Conservation (phyloP, 2,113 vertebrate species). For the Diadophis punctatus region DNA sequence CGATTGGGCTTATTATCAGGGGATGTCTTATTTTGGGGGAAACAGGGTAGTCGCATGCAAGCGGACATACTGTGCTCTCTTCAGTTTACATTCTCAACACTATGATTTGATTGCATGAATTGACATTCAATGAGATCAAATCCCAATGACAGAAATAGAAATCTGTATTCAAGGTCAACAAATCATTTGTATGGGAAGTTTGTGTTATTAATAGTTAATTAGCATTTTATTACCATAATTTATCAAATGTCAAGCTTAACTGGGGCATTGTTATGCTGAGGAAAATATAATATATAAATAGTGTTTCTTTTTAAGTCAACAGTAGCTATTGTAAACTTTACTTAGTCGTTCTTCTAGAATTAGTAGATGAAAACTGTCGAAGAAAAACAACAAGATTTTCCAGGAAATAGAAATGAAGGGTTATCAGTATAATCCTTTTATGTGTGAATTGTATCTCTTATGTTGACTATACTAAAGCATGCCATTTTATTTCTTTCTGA, state of each 20-base stretch:
- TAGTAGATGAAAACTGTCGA: neutral
- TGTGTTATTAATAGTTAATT: slow-evolving; percentile 1
- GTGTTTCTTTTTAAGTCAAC: neutral
- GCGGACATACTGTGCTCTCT: neutral
- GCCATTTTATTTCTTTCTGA: neutral
- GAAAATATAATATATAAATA: neutral
- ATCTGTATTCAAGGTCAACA: neutral
- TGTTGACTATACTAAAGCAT: neutral
- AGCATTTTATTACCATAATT: neutral
- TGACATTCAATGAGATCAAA: neutral
- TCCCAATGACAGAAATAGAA: neutral
- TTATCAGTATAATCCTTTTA: neutral
- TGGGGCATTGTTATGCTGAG: neutral
- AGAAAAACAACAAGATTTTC: neutral
- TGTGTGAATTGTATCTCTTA: neutral
- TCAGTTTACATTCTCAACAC: neutral
- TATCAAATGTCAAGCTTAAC: neutral
- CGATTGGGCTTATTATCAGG: too few relatives aligned
- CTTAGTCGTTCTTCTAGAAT: neutral
- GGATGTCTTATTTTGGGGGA: too few relatives aligned
- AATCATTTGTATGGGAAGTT: neutral
- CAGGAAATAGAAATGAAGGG: neutral
- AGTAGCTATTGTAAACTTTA: neutral
- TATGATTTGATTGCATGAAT: neutral
- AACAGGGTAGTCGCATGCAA: too few relatives aligned